These are phyloP conservation scores for Andricus grossulariae DNA, from an alignment of 1,140 invertebrate genomes.

Conservation along the genomic window DNA sequence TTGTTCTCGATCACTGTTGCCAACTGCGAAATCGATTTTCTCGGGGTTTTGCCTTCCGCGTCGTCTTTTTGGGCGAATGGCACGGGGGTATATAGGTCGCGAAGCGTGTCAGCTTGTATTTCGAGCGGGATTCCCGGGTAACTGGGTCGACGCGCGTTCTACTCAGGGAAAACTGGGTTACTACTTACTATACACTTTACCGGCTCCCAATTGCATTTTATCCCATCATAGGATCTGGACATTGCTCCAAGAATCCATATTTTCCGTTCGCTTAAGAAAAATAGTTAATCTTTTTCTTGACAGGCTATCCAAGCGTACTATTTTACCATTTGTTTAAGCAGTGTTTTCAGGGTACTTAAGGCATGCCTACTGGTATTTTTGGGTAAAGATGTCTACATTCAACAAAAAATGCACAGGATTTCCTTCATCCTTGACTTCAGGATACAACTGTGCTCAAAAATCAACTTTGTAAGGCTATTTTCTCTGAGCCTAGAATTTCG, in stretches of 20 bases:
- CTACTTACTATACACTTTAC: not conserved
- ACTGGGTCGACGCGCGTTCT: conserved; percentile 28
- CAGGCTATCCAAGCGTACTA: no score
- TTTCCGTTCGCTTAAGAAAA: not conserved
- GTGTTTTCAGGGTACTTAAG: no score
- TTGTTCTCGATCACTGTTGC: conserved; percentile 11
- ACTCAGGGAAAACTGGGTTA: conserved; percentile 27
- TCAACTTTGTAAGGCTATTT: no score
- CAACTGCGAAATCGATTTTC: conserved; percentile 27
- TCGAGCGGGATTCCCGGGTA: conserved; percentile 22
- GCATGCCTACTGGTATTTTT: no score
- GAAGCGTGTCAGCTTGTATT: conserved; percentile 24
- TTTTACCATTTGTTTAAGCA: no score
- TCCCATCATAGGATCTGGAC: not conserved
- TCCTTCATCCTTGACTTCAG: no score
- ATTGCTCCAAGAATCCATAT: not conserved
- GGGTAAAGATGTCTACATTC: no score
- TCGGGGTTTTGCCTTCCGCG: not conserved
- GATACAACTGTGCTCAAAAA: no score
- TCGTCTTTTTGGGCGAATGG: conserved; percentile 27
- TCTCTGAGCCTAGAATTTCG: no score
- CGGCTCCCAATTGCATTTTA: not conserved
- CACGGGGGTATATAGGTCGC: conserved; percentile 23
- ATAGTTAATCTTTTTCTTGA: no score
- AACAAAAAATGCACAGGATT: no score